Percentiles rank a stretch among this genome's conserved stretches.
These are phyloP conservation scores for Brachionus rubens DNA, from an alignment of 1,140 invertebrate species.

Conservation along the genomic window DNA sequence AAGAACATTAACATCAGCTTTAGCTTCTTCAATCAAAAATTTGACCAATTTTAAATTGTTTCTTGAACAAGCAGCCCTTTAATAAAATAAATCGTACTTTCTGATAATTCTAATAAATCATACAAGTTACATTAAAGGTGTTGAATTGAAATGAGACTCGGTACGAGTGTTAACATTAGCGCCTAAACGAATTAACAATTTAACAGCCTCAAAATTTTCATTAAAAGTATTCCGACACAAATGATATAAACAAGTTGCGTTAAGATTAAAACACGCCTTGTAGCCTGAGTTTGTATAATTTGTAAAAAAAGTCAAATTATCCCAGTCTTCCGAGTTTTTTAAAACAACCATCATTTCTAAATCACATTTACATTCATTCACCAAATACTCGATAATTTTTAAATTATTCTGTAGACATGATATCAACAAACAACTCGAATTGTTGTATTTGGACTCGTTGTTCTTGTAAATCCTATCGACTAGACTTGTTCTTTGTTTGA, in stretches of 20 bases:
- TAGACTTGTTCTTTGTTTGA: neutral
- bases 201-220: neutral
- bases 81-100: neutral
- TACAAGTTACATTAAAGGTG: slow-evolving; percentile 39
- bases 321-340: slow-evolving; percentile 32
- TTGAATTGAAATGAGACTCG: neutral
- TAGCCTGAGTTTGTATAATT: neutral
- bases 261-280: slow-evolving; percentile 2
- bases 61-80: slow-evolving; percentile 12
- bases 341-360: neutral
- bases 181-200: neutral
- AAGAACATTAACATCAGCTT: neutral
- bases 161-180: slow-evolving; percentile 1
- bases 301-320: slow-evolving; percentile 15
- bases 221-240: neutral
- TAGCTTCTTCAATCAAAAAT: slow-evolving; percentile 21
- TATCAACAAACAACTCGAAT: neutral
- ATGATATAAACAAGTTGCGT: neutral
- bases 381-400: slow-evolving; percentile 11
- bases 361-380: slow-evolving; percentile 3
- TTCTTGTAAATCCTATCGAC: neutral
- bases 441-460: neutral
- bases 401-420: neutral
- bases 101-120: neutral
- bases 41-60: slow-evolving; percentile 1